These are phyloP conservation scores for Gymnarchus niloticus DNA, from an alignment of 2,113 vertebrate species.

Conservation along the genomic window DNA sequence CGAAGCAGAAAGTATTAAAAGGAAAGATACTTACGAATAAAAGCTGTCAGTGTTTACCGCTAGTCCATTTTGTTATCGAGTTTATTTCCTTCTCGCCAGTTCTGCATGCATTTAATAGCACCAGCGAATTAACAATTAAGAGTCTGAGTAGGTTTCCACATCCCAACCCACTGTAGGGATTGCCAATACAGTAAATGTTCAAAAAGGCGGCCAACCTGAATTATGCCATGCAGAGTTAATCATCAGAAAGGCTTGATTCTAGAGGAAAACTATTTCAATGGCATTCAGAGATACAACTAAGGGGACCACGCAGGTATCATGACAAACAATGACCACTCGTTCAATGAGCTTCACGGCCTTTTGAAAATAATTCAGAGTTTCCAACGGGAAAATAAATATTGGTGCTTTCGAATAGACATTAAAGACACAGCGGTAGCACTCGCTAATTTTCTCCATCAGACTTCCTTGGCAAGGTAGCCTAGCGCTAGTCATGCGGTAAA, in stretches of 20 bases:
- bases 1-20: constrained; percentile 1
- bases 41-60: background rate
- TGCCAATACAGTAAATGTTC: background rate
- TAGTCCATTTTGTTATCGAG: background rate
- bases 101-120: background rate
- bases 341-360: background rate
- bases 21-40: background rate
- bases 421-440: background rate
- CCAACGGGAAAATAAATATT: background rate
- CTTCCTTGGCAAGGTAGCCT: no score
- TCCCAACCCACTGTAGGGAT: background rate
- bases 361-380: background rate
- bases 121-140: background rate
- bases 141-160: background rate
- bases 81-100: background rate
- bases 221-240: no score
- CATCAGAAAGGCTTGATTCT: background rate
- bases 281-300: background rate
- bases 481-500: no score
- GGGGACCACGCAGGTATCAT: background rate
- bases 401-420: background rate
- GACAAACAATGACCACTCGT: background rate
- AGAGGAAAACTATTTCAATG: background rate
- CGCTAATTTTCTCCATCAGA: no score
- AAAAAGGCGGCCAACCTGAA: background rate